Conservation (phyloP, 2,113 vertebrate genomes). For the Pithys albifrons region DNA sequence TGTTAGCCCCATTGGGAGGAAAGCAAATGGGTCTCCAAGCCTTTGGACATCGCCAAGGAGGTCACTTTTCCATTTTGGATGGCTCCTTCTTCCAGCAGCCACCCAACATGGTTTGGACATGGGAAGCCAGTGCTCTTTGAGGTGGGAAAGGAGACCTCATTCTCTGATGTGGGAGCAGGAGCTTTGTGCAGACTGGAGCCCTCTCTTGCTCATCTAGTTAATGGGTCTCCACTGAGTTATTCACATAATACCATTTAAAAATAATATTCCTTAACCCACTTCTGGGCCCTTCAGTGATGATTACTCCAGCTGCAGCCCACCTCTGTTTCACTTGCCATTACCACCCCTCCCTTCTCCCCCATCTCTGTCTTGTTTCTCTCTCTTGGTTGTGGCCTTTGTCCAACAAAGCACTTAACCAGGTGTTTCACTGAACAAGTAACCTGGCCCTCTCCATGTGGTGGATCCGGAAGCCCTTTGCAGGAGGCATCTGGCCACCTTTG, state of each 20-base stretch:
- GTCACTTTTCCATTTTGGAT: not conserved
- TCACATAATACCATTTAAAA: not conserved
- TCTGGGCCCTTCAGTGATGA: not conserved
- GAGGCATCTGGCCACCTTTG: conserved; percentile 25
- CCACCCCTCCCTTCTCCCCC: not conserved
- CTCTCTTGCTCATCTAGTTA: not conserved
- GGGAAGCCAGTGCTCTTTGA: not conserved
- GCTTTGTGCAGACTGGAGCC: not conserved
- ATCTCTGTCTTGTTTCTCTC: not conserved
- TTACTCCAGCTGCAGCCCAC: not conserved
- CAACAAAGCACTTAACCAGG: conserved; percentile 55
- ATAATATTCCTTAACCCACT: not conserved
- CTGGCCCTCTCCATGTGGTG: rapidly evolving
- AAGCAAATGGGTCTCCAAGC: not conserved
- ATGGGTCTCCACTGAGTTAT: not conserved
- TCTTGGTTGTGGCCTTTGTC: not conserved
- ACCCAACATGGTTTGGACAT: not conserved
- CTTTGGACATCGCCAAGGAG: not conserved
- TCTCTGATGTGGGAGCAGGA: rapidly evolving
- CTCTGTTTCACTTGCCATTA: not conserved
- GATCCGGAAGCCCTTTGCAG: rapidly evolving
- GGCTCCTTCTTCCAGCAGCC: not conserved
- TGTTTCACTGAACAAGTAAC: not conserved
- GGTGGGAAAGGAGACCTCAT: not conserved
- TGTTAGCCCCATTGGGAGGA: not conserved